phyloP scores from a whole-genome alignment of 1,140 invertebrate species.

The Drosophila kepulauana region DNA sequence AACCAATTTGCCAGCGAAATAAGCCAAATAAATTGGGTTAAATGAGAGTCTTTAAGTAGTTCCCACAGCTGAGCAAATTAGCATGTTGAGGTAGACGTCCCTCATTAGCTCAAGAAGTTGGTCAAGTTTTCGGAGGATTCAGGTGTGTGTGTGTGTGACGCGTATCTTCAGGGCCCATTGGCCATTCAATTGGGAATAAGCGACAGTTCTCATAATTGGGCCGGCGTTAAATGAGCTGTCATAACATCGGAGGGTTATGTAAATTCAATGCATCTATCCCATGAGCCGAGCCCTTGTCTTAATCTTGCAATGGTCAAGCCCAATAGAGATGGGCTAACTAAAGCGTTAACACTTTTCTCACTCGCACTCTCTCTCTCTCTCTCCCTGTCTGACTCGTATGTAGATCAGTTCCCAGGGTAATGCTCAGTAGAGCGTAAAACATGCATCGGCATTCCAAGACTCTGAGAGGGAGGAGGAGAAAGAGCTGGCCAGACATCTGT shows the following conservation, averaged over 20 bases:
- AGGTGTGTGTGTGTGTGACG: too few relatives aligned
- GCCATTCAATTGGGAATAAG: constrained; percentile 10
- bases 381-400: neutral
- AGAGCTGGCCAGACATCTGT: neutral
- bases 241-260: constrained; percentile 59
- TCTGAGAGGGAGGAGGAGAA: neutral
- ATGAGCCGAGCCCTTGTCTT: constrained; percentile 8
- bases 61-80: neutral
- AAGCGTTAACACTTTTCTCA: constrained; percentile 54
- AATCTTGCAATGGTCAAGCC: constrained; percentile 17
- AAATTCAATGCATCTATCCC: constrained; percentile 6
- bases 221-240: constrained; percentile 75
- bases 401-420: constrained; percentile 44
- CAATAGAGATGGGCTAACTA: constrained; percentile 42
- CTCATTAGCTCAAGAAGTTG: constrained; percentile 10
- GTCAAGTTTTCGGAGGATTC: neutral
- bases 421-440: constrained; percentile 59
- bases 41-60: neutral
- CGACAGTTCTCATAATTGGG: constrained; percentile 14
- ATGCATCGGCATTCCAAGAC: constrained; percentile 30
- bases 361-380: neutral
- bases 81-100: neutral
- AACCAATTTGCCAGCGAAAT: neutral
- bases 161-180: constrained; percentile 19
- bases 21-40: neutral